Percentiles rank a stretch among this genome's conserved stretches.
phyloP scores from a whole-genome alignment of 2,888 invertebrate genomes.

The Sinelater perroti region DNA sequence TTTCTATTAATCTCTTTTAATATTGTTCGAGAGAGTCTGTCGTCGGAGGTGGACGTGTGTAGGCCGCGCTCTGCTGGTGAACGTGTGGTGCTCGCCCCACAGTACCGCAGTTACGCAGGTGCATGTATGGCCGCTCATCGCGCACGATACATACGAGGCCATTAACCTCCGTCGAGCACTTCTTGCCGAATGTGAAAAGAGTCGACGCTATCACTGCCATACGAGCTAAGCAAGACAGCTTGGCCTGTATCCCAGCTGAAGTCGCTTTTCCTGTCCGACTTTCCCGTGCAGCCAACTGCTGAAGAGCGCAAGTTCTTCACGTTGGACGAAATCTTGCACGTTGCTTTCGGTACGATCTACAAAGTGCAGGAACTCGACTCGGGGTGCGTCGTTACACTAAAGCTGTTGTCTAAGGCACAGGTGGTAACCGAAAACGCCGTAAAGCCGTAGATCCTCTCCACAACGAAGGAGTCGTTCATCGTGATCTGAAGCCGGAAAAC shows the following conservation, averaged over 20 bases:
- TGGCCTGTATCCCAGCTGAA: slow-evolving; percentile 87
- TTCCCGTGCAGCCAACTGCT: slow-evolving; percentile 72
- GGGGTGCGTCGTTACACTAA: slow-evolving; percentile 80
- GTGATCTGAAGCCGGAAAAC: slow-evolving; percentile 93
- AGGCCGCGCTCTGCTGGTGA: no score
- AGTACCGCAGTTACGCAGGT: no score
- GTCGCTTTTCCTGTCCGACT: slow-evolving; percentile 88
- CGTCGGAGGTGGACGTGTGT: no score
- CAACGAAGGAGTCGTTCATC: slow-evolving; percentile 88
- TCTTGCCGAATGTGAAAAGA: no score
- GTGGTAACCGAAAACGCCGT: slow-evolving; percentile 83
- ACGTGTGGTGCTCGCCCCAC: no score
- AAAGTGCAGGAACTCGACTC: slow-evolving; percentile 76
- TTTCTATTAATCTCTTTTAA: no score
- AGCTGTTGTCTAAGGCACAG: slow-evolving; percentile 83
- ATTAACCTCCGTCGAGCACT: no score
- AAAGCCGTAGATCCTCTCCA: slow-evolving; percentile 83
- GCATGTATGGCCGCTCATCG: no score
- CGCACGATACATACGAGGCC: no score
- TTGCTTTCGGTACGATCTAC: slow-evolving; percentile 90
- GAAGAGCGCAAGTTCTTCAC: slow-evolving; percentile 71
- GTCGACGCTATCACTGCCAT: slow-evolving; percentile 61
- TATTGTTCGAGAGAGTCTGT: no score
- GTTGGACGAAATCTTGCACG: slow-evolving; percentile 80
- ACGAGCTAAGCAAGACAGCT: slow-evolving; percentile 71